Evolutionary conservation across 1,140 invertebrate species (phyloP), one percentile per base, ranked within the genome.

Genomic region (Asobara japonica): DNA sequence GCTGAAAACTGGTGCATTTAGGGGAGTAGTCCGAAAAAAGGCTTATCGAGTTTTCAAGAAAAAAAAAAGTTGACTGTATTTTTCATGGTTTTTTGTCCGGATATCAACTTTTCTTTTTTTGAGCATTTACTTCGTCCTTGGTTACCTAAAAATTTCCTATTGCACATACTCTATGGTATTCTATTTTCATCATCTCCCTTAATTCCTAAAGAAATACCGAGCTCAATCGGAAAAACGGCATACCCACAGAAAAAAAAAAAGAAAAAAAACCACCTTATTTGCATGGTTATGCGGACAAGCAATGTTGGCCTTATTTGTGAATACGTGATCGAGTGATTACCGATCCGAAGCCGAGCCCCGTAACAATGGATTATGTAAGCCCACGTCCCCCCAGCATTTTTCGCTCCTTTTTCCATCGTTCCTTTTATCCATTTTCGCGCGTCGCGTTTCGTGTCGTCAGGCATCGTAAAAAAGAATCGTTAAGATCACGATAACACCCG

Each of bases 361-460:
- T 56, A 64, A 71, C 69, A 71, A 71, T 71, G 61, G 69, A 65
- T 71, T 71, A 71, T 71, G 62, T 20, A 71, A 71, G 56, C 56
- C 31, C 41, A 45, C 62, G 27, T 33, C 10, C n/a, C 30, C n/a
- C 27, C 13, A 20, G 10, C 38, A 10, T 56, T 56, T 56, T 56
- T 18, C 6, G 3, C 4, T 56, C 22, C 45, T 56, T 13, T 56
- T 56, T 56, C 18, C 41, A 13, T 45, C 41, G 5, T 10, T 25
- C 22, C 51, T 56, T 56, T 56, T 56, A 56, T 56, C 51, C 51
- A 56, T 56, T 56, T 56, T 56, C 51, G 51, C 51, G 51, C 51
- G 22, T 56, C 51, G 51, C 51, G 51, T 56, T 56, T 27, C 51
- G 51, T 56, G 51, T 56, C 51, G 51, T 56, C 51, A 27, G 20